These are phyloP conservation scores for Melieria picta DNA, from an alignment of 2,888 invertebrate genomes.

Conservation along the genomic window DNA sequence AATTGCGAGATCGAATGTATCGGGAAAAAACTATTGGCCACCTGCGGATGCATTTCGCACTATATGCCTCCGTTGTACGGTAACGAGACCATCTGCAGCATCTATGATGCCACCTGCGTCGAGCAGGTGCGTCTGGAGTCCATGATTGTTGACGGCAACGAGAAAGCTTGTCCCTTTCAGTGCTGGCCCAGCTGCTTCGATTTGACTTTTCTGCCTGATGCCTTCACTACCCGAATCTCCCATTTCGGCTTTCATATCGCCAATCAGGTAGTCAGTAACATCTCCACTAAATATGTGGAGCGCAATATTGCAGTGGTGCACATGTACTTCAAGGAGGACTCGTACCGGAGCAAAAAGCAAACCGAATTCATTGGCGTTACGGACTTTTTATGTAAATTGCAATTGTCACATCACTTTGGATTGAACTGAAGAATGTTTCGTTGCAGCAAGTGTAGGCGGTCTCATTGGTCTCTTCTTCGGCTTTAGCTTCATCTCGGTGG, in stretches of 20 bases:
- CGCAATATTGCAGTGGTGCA: conserved; percentile 76
- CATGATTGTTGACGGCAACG: conserved; percentile 32
- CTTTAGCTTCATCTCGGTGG: conserved; percentile 80
- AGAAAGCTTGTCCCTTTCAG: conserved; percentile 62
- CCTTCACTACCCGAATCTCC: conserved; percentile 69
- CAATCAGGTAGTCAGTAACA: conserved; percentile 39
- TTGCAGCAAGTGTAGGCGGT: conserved; percentile 79
- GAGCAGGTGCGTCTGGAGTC: conserved; percentile 36
- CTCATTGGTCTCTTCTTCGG: conserved; percentile 81
- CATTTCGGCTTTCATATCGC: conserved; percentile 41
- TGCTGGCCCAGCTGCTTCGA: conserved; percentile 77
- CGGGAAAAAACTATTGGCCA: conserved; percentile 71
- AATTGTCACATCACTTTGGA: background rate
- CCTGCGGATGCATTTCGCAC: conserved; percentile 49
- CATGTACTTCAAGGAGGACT: conserved; percentile 75
- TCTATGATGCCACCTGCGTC: conserved; percentile 71
- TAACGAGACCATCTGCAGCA: conserved; percentile 75
- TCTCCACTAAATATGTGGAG: conserved; percentile 40
- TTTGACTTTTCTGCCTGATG: conserved; percentile 71
- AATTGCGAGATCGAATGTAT: conserved; percentile 82
- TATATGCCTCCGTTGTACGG: conserved; percentile 69
- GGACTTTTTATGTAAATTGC: conserved; percentile 77
- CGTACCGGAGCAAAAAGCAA: conserved; percentile 75
- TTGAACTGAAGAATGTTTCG: too few relatives aligned
- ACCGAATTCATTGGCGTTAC: conserved; percentile 81